Percentiles rank a stretch among this genome's conserved stretches.
These are phyloP conservation scores for Pyrrhosoma nymphula DNA, from an alignment of 2,888 invertebrate species.

Conservation along the genomic window DNA sequence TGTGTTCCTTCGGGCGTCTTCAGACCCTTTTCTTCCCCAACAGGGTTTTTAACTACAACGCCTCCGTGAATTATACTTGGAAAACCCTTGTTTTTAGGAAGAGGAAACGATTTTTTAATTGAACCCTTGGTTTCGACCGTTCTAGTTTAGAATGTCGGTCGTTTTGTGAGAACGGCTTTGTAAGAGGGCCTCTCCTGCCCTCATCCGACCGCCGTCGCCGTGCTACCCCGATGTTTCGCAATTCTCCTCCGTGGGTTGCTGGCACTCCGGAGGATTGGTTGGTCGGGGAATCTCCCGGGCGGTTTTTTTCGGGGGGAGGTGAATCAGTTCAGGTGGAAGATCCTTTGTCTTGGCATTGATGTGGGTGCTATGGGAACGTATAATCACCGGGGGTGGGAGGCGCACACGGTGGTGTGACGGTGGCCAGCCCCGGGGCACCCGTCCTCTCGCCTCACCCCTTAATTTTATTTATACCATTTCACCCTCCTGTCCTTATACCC, in stretches of 20 bases:
- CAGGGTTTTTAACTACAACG: neutral
- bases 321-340: slow-evolving; percentile 15
- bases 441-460: neutral
- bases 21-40: neutral
- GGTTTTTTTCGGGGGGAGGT: neutral
- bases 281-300: too few species aligned
- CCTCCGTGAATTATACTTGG: neutral
- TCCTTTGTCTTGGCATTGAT: slow-evolving; percentile 29
- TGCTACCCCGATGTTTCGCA: neutral
- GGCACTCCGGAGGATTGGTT: too few species aligned
- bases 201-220: neutral
- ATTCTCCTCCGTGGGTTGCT: neutral
- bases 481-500: neutral
- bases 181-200: neutral
- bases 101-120: neutral
- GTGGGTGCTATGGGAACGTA: slow-evolving; percentile 40
- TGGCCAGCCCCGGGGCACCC: neutral
- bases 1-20: neutral
- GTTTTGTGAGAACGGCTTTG: neutral
- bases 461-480: slow-evolving; percentile 48
- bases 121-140: neutral
- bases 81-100: neutral
- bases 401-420: neutral
- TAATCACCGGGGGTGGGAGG: neutral
- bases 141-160: neutral